Percentiles rank a stretch among this genome's conserved stretches.
Conservation (phyloP, 2,888 invertebrate genomes). For the Brachypalpus laphriformis region DNA sequence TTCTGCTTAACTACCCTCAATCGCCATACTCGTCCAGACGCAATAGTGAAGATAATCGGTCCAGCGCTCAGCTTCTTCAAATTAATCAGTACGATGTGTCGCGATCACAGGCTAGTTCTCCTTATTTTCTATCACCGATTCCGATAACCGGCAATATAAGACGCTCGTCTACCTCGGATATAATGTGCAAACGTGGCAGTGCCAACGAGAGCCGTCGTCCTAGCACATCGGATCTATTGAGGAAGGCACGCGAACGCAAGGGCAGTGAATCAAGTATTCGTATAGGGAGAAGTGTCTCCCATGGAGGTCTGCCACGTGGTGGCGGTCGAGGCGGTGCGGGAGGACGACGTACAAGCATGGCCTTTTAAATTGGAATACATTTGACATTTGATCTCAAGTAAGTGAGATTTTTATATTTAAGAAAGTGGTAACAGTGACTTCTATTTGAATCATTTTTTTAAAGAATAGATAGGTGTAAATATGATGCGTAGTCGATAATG, state of each 20-base stretch:
- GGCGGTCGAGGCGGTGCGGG: slow-evolving; percentile 78
- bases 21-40: slow-evolving; percentile 80
- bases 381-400: not conserved
- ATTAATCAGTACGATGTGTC: slow-evolving; percentile 77
- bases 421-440: not conserved
- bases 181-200: slow-evolving; percentile 79
- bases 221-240: slow-evolving; percentile 81
- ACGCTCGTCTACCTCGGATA: slow-evolving; percentile 83
- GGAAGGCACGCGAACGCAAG: slow-evolving; percentile 81
- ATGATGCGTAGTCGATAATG: too few relatives aligned
- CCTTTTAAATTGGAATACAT: slow-evolving; percentile 76
- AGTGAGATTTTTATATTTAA: not conserved
- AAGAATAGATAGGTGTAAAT: not conserved
- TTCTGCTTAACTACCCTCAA: slow-evolving; percentile 80
- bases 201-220: slow-evolving; percentile 80
- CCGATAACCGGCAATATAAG: slow-evolving; percentile 79
- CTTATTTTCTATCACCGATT: slow-evolving; percentile 81
- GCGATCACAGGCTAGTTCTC: slow-evolving; percentile 79
- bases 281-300: slow-evolving; percentile 82
- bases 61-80: slow-evolving; percentile 78
- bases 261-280: slow-evolving; percentile 80
- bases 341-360: slow-evolving; percentile 82
- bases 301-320: slow-evolving; percentile 80
- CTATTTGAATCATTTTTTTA: not conserved
- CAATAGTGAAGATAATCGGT: slow-evolving; percentile 78